phyloP scores from a whole-genome alignment of 1,140 invertebrate species.

The Brachionus asplanchnoidis region DNA sequence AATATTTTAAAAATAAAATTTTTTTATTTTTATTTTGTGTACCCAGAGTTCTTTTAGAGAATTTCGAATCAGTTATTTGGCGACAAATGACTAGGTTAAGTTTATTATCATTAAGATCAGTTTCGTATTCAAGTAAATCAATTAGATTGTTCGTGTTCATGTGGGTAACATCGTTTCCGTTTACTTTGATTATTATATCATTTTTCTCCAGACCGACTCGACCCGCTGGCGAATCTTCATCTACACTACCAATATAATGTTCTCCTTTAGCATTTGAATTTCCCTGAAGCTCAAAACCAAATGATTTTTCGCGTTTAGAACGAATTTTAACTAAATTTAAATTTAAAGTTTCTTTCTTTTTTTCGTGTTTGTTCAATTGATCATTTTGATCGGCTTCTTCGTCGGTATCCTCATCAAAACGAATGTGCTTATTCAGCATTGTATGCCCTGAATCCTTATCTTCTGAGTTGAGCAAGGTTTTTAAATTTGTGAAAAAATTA shows the following conservation, averaged over 20 bases:
- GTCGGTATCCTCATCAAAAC: slow-evolving; percentile 16
- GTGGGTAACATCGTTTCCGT: neutral
- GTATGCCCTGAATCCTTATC: neutral
- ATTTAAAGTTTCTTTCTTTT: neutral
- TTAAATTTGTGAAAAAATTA: slow-evolving; percentile 7
- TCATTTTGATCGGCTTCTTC: neutral
- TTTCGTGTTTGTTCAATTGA: neutral
- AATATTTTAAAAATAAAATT: neutral
- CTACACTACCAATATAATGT: neutral
- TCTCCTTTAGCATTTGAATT: neutral
- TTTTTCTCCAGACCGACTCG: neutral
- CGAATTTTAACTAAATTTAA: slow-evolving; percentile 34
- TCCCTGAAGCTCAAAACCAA: slow-evolving; percentile 1
- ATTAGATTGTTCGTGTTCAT: neutral
- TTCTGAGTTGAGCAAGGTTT: neutral
- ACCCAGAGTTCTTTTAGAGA: neutral
- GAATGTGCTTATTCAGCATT: slow-evolving; percentile 12
- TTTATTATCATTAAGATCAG: neutral
- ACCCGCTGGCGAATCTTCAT: neutral
- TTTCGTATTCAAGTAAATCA: slow-evolving; percentile 11
- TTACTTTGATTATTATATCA: slow-evolving; percentile 30
- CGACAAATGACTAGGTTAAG: neutral
- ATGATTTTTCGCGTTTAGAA: neutral
- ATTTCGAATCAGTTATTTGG: neutral
- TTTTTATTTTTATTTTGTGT: neutral